These are phyloP conservation scores for Phoxinus dragarum DNA, from an alignment of 2,797 vertebrate genomes.

Conservation along the genomic window DNA sequence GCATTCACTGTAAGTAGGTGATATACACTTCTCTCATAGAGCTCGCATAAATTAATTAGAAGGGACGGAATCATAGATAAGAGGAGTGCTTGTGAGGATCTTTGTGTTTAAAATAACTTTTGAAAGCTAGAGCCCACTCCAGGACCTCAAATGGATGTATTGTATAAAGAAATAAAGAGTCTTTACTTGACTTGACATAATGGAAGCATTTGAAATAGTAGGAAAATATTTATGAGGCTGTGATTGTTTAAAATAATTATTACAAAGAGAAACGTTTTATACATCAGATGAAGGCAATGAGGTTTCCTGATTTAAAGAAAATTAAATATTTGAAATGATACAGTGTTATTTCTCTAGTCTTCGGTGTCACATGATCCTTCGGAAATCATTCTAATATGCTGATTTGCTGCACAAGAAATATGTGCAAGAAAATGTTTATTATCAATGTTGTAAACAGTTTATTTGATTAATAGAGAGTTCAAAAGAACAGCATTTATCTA, in stretches of 20 bases:
- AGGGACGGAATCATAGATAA: constrained; percentile 75
- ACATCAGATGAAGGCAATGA: background rate
- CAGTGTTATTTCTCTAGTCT: background rate
- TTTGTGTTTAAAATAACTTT: constrained; percentile 62
- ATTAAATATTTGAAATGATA: background rate
- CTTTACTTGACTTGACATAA: background rate
- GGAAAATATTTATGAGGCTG: background rate
- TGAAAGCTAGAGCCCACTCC: background rate
- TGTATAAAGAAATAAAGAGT: background rate
- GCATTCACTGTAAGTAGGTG: constrained; percentile 69
- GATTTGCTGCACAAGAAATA: background rate
- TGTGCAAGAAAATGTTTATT: background rate
- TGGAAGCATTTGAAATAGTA: background rate
- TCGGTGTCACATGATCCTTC: background rate
- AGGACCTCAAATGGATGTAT: background rate
- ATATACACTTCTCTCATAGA: constrained; percentile 66
- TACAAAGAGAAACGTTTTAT: background rate
- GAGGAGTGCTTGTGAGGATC: constrained; percentile 59
- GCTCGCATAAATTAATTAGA: constrained; percentile 72
- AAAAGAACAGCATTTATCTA: background rate
- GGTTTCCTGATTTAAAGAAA: background rate
- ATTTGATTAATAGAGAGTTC: background rate
- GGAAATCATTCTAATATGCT: background rate
- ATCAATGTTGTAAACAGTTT: background rate
- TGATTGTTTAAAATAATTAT: background rate